These are phyloP conservation scores for Tachina grossa DNA, from an alignment of 2,888 invertebrate genomes.

Conservation along the genomic window DNA sequence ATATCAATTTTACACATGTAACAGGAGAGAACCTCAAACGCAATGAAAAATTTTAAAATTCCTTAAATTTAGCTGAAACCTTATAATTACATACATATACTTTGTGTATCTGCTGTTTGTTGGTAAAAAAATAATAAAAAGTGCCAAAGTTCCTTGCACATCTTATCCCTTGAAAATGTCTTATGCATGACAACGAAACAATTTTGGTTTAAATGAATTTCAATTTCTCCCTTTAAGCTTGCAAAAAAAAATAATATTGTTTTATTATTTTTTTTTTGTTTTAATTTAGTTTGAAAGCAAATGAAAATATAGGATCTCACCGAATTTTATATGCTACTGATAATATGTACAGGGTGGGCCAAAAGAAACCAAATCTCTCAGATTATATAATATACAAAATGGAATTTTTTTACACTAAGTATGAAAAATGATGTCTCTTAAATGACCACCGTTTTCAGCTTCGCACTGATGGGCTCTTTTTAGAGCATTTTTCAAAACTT, in stretches of 20 bases:
- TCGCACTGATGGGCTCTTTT: too few species aligned
- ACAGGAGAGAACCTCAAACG: neutral
- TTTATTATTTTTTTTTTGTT: constrained; percentile 12
- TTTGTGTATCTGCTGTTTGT: constrained; percentile 13
- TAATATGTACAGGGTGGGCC: too few species aligned
- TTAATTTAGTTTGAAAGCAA: neutral
- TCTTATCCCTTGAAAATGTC: constrained; percentile 8
- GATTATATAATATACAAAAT: too few species aligned
- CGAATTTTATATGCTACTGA: neutral
- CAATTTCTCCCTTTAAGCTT: constrained; percentile 65
- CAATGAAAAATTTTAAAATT: constrained; percentile 60
- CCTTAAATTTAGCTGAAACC: constrained; percentile 63
- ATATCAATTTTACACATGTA: constrained; percentile 51
- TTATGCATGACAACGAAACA: neutral
- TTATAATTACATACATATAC: constrained; percentile 56
- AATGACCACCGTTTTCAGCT: too few species aligned
- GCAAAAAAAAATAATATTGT: constrained; percentile 7
- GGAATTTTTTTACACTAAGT: too few species aligned
- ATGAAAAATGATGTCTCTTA: too few species aligned
- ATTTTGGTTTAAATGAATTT: constrained; percentile 58
- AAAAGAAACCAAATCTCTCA: too few species aligned
- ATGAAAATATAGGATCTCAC: neutral
- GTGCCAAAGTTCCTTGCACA: neutral
- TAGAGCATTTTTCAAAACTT: too few species aligned
- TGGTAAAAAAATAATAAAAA: constrained; percentile 10